Evolutionary conservation across 2,888 invertebrate species (phyloP), one percentile per base, ranked within the genome.

Genomic region (Entomobrya proxima): DNA sequence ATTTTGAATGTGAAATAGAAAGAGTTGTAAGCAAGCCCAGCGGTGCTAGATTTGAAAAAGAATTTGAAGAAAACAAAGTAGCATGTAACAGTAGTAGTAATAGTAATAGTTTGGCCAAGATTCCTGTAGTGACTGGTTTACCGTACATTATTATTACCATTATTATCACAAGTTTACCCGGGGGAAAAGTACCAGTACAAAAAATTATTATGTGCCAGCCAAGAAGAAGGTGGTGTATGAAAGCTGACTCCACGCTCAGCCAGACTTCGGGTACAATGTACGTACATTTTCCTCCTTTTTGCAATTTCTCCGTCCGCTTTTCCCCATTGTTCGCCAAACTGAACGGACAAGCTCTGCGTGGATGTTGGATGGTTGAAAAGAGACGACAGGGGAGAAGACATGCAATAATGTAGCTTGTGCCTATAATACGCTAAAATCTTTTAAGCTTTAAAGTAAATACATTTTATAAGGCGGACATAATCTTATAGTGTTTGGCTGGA

Each of bases 91-190:
- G 37, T 67, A 40, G 32, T 18, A 13, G 64, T 64, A 64, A 30
- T 27, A 44, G 47, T 44, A 50, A 21, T 50, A 32, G 52, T 74
- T 58, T 15, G 35, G 24, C 35, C 21, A 79, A 67, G 79, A 79
- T 80, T 80, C 69, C 80, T 69, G 80, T 27, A 80, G 80, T 32
- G 69, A 79, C 58, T 79, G 79, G 79, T 67, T 79, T 67, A 67
- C 79, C 67, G 52, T 50, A 67, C 55, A 69, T 80, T 80, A 80
- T 80, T 80, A 80, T 80, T 80, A 69, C 69, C 69, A 69, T 80
- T 80, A 69, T 80, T 80, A 80, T 80, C 80, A 69, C 69, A 80
- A 80, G 69, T 72, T 80, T 80, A 40, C 40, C 61, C 77, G 11
- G 30, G 44, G 44, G 77, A 47, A n/a, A 78, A 64, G 47, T n/a